Evolutionary conservation across 1,140 invertebrate genomes (phyloP).

Genomic region (Drosophila aff.): DNA sequence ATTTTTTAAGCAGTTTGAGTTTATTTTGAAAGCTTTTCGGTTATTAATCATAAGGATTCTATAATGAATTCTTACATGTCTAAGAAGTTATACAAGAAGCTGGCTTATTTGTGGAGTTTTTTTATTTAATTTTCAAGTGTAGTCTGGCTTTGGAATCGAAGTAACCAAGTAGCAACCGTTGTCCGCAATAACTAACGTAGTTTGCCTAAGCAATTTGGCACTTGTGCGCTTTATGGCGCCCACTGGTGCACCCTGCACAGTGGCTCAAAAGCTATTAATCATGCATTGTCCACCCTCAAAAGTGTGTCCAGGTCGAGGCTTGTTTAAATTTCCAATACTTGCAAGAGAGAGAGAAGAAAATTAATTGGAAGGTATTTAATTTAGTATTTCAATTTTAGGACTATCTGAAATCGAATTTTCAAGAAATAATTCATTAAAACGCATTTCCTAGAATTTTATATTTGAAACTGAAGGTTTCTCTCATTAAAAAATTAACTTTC

Average conservation of each 20-base stretch:
- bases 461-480: not conserved
- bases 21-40: not conserved
- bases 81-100: not conserved
- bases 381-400: not conserved
- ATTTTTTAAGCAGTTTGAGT: not conserved
- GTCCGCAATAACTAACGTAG: constrained; percentile 73
- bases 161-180: constrained; percentile 58
- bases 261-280: constrained; percentile 25
- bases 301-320: not conserved
- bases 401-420: no score
- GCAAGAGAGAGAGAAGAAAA: not conserved
- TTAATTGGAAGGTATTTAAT: not conserved
- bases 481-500: no score
- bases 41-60: not conserved
- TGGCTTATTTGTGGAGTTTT: not conserved
- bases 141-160: not conserved
- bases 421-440: not conserved
- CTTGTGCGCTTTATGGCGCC: constrained; percentile 67
- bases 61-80: not conserved
- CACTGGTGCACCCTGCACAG: constrained; percentile 23
- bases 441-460: no score
- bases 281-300: not conserved
- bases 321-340: not conserved
- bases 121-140: not conserved
- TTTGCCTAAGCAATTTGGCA: constrained; percentile 78